These are phyloP conservation scores for Hipposideros larvatus DNA, from an alignment of 2,797 vertebrate species.

Conservation along the genomic window DNA sequence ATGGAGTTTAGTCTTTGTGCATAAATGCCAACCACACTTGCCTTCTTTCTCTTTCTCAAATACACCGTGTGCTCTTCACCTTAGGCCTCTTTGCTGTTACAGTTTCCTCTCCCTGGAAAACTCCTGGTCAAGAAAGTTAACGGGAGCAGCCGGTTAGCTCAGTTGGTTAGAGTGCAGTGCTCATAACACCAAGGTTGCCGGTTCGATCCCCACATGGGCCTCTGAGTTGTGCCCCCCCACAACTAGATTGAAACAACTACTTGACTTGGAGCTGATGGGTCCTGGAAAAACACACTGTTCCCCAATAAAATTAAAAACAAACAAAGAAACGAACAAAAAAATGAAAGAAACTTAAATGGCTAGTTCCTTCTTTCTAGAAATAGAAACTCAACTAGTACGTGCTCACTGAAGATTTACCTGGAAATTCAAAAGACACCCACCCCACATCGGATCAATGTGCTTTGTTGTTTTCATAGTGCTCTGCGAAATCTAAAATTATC, in stretches of 20 bases:
- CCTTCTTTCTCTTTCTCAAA: slow-evolving; percentile 11
- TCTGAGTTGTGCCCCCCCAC: too few relatives aligned
- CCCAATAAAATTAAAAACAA: too few relatives aligned
- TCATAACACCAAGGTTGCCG: too few relatives aligned
- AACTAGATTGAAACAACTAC: too few relatives aligned
- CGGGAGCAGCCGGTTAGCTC: too few relatives aligned
- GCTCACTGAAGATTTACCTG: not conserved
- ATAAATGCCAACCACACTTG: not conserved
- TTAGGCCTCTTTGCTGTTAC: not conserved
- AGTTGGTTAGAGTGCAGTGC: too few relatives aligned
- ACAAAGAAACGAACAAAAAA: too few relatives aligned
- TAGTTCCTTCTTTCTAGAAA: not conserved
- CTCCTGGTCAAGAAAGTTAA: not conserved
- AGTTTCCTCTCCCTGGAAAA: not conserved
- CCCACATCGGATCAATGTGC: not conserved
- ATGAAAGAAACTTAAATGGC: not conserved
- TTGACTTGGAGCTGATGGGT: too few relatives aligned
- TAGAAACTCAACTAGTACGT: not conserved
- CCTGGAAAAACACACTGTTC: too few relatives aligned
- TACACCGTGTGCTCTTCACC: not conserved
- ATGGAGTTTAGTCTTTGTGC: not conserved
- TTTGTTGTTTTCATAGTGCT: not conserved
- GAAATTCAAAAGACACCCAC: not conserved
- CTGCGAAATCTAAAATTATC: not conserved
- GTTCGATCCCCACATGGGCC: too few relatives aligned